Evolutionary conservation across 2,113 vertebrate species (phyloP).

Genomic region (Circaetus cinerascens): DNA sequence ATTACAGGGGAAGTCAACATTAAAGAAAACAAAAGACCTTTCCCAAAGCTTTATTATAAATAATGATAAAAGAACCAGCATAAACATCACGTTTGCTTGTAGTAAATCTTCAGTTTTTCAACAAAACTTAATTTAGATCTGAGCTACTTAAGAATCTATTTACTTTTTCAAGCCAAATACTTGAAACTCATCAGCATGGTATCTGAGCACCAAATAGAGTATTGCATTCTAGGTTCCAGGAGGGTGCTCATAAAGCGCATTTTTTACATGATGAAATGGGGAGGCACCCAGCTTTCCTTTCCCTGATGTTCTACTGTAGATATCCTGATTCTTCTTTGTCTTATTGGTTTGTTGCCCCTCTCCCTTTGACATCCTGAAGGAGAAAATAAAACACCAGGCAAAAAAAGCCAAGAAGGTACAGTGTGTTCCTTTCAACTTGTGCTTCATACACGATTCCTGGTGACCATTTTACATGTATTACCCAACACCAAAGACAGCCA

Average conservation of each 20-base stretch:
- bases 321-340: not conserved
- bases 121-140: not conserved
- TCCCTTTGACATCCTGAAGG: not conserved
- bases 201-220: not conserved
- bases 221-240: not conserved
- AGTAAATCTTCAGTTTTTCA: not conserved
- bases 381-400: not conserved
- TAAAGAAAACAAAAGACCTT: not conserved
- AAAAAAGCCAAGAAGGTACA: not conserved
- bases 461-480: conserved; percentile 58
- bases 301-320: not conserved
- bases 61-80: not conserved
- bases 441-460: conserved; percentile 47
- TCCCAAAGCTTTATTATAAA: not conserved
- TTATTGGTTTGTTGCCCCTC: conserved; percentile 33
- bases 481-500: conserved; percentile 18
- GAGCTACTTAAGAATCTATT: not conserved
- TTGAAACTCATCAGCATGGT: not conserved
- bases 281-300: not conserved
- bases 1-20: not conserved
- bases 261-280: not conserved
- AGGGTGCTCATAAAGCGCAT: not conserved
- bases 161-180: not conserved
- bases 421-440: not conserved
- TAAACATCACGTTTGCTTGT: not conserved